These are phyloP conservation scores for Bostrychus sinensis DNA, from an alignment of 2,113 vertebrate species.

Conservation along the genomic window DNA sequence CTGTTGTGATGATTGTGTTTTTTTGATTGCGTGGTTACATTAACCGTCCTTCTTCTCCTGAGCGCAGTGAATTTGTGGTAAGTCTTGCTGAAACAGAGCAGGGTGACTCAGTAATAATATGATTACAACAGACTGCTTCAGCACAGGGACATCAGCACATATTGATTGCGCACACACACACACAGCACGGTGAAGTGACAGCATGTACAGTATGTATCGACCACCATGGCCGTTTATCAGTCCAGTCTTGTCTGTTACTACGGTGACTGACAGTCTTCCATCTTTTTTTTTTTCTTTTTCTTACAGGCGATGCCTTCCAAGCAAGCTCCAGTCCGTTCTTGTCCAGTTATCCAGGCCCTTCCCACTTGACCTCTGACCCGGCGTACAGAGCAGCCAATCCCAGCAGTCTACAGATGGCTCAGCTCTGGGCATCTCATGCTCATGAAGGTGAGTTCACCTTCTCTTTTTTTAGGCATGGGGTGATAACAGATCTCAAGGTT, in stretches of 20 bases:
- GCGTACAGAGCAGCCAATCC: slow-evolving; percentile 84
- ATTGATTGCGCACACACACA: slow-evolving; percentile 38
- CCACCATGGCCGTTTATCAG: slow-evolving; percentile 10
- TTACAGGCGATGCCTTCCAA: slow-evolving; percentile 82
- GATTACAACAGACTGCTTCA: slow-evolving; percentile 51
- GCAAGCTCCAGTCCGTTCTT: slow-evolving; percentile 80
- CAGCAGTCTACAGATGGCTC: slow-evolving; percentile 85
- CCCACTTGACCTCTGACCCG: slow-evolving; percentile 79
- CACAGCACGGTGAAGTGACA: slow-evolving; percentile 1
- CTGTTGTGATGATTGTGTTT: slow-evolving; percentile 27
- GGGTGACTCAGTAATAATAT: slow-evolving; percentile 51
- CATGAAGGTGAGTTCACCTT: slow-evolving; percentile 78
- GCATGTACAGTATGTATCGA: slow-evolving; percentile 20
- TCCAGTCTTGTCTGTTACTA: slow-evolving; percentile 20
- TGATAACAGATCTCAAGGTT: no score
- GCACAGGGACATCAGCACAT: slow-evolving; percentile 34
- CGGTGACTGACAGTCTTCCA: slow-evolving; percentile 24
- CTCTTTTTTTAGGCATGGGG: neutral
- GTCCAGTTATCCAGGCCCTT: slow-evolving; percentile 81
- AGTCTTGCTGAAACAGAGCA: slow-evolving; percentile 50
- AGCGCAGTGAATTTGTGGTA: slow-evolving; percentile 51
- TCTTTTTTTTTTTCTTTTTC: slow-evolving; percentile 12
- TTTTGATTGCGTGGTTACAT: slow-evolving; percentile 21
- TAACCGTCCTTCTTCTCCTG: slow-evolving; percentile 24
- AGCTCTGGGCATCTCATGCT: slow-evolving; percentile 81